Base-by-base conservation (phyloP, 2,113 vertebrate species). In the Syrmaticus mikado region DNA sequence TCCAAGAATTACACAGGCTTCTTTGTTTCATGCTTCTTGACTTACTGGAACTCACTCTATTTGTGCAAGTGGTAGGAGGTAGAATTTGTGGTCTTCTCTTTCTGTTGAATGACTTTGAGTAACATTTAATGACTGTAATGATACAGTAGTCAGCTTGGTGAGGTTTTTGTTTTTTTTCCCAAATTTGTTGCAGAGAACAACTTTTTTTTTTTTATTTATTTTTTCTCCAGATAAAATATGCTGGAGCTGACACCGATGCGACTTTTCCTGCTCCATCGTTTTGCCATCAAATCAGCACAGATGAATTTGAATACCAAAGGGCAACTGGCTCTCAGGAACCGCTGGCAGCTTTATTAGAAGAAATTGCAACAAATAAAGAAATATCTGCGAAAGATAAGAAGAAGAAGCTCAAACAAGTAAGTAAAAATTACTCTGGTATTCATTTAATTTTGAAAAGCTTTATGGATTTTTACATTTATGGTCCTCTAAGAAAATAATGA, bases 371-470 rank as follows among this genome's bases (percentile, higher is more conserved):
- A 46, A 98, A 98, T 88, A 95, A 93, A 85, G 97, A 97, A 81
- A 97, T 98, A 92, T 98, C 98, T 53, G 75, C 67, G 66, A 99
- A 98, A 95, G 98, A 98, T 74, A 99, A 98, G 94, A 99, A 98
- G 97, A 98, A 98, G 81, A 97, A 98, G 60, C 94, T 99, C 66
- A 98, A 99, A 61, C 98, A 98, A 98, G 98, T 99, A 96, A 95
- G 78, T 88, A 94, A 73, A 85, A 83, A 77, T 62, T 82, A 11
- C 12, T 93, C 13, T 14, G 11, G 24, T 84, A 53, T 94, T 83
- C 57, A 76, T 82, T 60, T 10, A 83, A 36, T 10, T 58, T 45
- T 66, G 2, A 66, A 85, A 45, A 21, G 1, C 18, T 84, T 50
- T 46, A 36, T 65, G 2, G n/a, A 52, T 24, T 43, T 15, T 70